Evolutionary conservation across 2,113 vertebrate genomes (phyloP), one percentile per base, ranked within the genome.

Genomic region (Gasterosteus aculeatus): DNA sequence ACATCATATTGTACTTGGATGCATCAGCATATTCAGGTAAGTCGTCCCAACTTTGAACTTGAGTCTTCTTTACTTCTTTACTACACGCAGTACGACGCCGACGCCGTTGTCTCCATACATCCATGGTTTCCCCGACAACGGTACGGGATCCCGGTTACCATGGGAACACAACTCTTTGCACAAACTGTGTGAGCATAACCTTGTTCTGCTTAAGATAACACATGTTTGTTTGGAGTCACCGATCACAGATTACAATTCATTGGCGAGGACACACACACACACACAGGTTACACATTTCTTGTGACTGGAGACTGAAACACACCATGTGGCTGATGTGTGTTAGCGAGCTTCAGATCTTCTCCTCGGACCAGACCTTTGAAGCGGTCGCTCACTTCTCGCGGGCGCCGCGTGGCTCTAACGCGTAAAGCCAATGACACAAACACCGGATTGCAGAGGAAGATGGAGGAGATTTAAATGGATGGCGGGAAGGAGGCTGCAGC

Each of bases 341-440:
- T 15, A 1, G 44, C n/a, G 5, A 4, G 49, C 22, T n/a, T 51
- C 49, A n/a, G 49, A 51, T 51, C n/a, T 10, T 53, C 49, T n/a
- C 19, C 49, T 51, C n/a, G 49, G 19, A 10, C 49, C 1, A 22
- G 49, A 51, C 49, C 19, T 51, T 7, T 51, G 47, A 19, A 9
- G 7, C 7, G 15, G 7, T n/a, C 18, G 1, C 49, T 53, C 46
- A 19, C 16, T 19, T 15, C 35, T 44, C 29, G 38, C 38, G n/a
- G 44, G 49, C 3, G 42, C 60, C 19, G 39, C 0, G 41, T 7
- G 49, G 78, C 58, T 89, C 81, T 89, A 86, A 92, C 74, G 87
- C 35, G 85, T 82, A 85, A 90, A 92, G 78, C 87, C 83, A 65
- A 46, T 5, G 44, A 85, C 49, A 69, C 63, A 83, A 87, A 87